These are phyloP conservation scores for Pitangus sulphuratus DNA, from an alignment of 2,797 vertebrate species.

Conservation along the genomic window DNA sequence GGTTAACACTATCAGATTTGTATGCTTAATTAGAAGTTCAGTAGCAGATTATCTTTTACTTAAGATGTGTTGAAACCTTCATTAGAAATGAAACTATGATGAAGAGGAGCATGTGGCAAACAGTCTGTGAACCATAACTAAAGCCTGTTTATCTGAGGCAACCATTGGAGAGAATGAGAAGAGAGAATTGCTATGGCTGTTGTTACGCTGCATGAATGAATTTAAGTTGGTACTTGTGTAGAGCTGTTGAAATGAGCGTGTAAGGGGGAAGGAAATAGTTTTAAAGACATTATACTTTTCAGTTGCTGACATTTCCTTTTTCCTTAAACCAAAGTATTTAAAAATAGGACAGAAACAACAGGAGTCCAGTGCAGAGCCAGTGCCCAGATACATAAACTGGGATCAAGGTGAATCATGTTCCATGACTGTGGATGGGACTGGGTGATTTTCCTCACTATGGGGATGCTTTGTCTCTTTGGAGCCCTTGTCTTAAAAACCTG, in stretches of 20 bases:
- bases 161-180: neutral
- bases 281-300: neutral
- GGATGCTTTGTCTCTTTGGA: neutral
- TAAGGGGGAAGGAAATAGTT: neutral
- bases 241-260: neutral
- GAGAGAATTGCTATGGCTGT: neutral
- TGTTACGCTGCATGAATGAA: fast-evolving
- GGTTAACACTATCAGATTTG: constrained; percentile 20
- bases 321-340: neutral
- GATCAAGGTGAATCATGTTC: neutral
- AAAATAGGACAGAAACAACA: neutral
- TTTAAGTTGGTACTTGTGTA: neutral
- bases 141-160: constrained; percentile 17
- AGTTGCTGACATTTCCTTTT: neutral
- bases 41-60: constrained; percentile 42
- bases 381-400: neutral
- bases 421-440: neutral
- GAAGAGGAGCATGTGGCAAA: neutral
- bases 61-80: constrained; percentile 2
- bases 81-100: constrained; percentile 34
- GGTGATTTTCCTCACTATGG: neutral
- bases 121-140: constrained; percentile 26
- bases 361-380: neutral
- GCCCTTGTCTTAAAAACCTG: neutral
- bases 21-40: constrained; percentile 51